Base-by-base conservation (phyloP, 1,140 invertebrate species). In the Drosophila kanapiae region DNA sequence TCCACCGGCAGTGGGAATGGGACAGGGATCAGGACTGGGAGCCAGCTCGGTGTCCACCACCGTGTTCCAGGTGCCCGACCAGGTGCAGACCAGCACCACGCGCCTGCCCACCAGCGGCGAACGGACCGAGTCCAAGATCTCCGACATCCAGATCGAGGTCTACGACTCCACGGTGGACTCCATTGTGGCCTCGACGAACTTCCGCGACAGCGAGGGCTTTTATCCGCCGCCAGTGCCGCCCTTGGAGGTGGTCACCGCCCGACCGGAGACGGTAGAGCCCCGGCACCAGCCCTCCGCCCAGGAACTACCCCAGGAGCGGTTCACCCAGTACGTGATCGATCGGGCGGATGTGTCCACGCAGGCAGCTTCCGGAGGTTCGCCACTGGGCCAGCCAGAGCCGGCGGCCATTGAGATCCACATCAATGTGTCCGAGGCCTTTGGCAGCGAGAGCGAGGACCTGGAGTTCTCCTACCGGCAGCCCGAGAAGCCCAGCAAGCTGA, bases 361-460 rank as follows among this genome's bases (percentile, higher is more conserved):
- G 23, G 78, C 91, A 0, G 91, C 81, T 2, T 43, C 56, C 3
- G 70, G 69, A 1, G 69, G 70, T 7, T 81, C 82, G 1, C 85
- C 85, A 0, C 5, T 83, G 9, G 91, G 83, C 9, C 87, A 88
- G 14, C 91, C 88, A 0, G 82, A 91, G 56, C 91, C 91, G 16
- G 91, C 91, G 10, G 91, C 91, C 40, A 92, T 92, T 7, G 91
- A 92, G 49, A 92, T 92, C 11, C 91, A 92, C 60, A 92, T 92
- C 6, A 92, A 92, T 64, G 91, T 92, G 1, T 92, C 91, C 1
- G 91, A 92, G 59, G 91, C 86, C 0, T 79, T 92, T 14, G 91
- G 91, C 13, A 92, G 75, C 40, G 90, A 91, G 42, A 92, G 82
- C 47, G 91, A 92, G 31, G 90, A 92, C 47, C 64, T 92, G 13